Conservation (phyloP, 2,797 vertebrate genomes). For the Cercopithecus neglectus region DNA sequence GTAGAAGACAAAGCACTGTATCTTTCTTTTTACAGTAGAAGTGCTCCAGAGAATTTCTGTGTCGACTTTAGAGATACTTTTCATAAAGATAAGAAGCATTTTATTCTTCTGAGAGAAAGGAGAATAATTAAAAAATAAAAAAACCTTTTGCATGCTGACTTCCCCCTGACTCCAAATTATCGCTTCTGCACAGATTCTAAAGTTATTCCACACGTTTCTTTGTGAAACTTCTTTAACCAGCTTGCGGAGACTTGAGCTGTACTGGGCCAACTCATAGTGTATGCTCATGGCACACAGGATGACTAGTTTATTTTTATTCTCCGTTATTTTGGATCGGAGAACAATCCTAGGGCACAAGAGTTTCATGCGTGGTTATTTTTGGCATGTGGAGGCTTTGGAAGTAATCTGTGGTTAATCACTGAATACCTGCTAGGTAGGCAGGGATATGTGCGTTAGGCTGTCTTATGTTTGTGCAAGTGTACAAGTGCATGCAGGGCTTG, state of each 20-base stretch:
- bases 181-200: neutral
- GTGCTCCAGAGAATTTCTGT: neutral
- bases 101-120: constrained; percentile 16
- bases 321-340: neutral
- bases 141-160: neutral
- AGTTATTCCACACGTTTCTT: neutral
- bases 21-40: neutral
- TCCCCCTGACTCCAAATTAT: neutral
- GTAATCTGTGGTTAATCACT: neutral
- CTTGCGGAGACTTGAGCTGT: neutral
- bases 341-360: neutral
- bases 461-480: neutral
- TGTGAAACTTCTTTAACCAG: neutral
- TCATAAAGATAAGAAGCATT: constrained; percentile 29
- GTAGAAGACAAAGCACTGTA: neutral
- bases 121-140: constrained; percentile 12
- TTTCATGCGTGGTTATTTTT: neutral
- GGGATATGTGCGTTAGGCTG: neutral
- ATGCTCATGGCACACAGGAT: neutral
- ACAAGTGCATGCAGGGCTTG: neutral
- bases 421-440: neutral
- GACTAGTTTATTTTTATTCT: neutral
- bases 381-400: constrained; percentile 25
- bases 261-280: neutral
- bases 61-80: constrained; percentile 16